Base-by-base conservation (phyloP, 2,113 vertebrate genomes). In the Pyrgilauda ruficollis region DNA sequence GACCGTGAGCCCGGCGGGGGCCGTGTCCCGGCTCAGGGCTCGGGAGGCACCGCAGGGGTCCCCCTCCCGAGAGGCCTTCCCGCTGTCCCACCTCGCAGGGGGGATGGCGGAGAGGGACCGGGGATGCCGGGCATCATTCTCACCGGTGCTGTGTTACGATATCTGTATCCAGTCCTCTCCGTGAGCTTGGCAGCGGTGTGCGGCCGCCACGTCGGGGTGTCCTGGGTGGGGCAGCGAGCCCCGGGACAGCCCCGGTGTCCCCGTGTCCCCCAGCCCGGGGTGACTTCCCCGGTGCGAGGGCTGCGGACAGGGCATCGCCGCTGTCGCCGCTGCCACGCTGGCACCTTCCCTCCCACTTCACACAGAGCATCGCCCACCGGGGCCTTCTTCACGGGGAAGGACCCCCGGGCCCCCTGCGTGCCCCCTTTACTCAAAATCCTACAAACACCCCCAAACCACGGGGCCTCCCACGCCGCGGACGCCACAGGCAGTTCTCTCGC, bases 111-210 rank as follows among this genome's bases (percentile, higher is more conserved):
- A 35, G 26, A 11, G 49, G 13, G 6, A 5, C 11, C 16, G 24
- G 27, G 35, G 3, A 24, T 22, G 24, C 44, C 35, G 9, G 33
- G 33, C 11, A 37, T 18, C 67, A 10, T 46, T 46, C 35, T 5
- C 37, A 15, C 11, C 9, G 3, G 1, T 6, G 27, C 17, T 11
- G 33, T 2, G 9, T 18, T 22, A 4, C 1, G 9, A 26, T 17
- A 14, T 27, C 59, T 50, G 16, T 41, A 2, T 10, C 26, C 10
- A n/a, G 50, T 30, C 35, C 26, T 37, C 50, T 7, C 55, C 5
- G 6, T 31, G 67, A 90, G 8, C 28, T n/a, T 6, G 35, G 37
- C 15, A 46, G 72, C 23, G 10, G 2, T 16, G 39, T 18, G 27
- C 26, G 18, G 24, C 11, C 53, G 27, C 37, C 53, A 27, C 26